These are phyloP conservation scores for Trachythela sp. DNA, from an alignment of 64 coral and sea anemone species.

Conservation along the genomic window DNA sequence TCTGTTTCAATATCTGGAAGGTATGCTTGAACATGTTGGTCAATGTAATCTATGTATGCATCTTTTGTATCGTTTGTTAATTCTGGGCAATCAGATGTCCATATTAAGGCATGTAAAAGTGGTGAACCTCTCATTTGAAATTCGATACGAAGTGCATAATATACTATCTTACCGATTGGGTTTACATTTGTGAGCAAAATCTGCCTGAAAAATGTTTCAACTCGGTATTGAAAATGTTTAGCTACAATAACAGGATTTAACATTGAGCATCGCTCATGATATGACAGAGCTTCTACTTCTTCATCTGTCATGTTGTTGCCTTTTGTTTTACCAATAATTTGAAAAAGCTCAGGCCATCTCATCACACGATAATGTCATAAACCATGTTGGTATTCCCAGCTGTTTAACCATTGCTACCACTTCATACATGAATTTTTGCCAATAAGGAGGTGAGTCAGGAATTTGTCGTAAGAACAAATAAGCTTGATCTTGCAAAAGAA, in stretches of 20 bases:
- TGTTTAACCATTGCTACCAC: slow-evolving; percentile 5
- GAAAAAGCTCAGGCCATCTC: not conserved
- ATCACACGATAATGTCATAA: not conserved
- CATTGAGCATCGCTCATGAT: not conserved
- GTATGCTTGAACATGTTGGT: not conserved
- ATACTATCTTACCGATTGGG: not conserved
- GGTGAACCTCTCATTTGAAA: not conserved
- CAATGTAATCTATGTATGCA: not conserved
- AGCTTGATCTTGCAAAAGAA: not conserved
- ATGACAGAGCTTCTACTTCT: not conserved
- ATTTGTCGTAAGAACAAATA: not conserved
- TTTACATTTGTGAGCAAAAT: not conserved
- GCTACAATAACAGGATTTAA: not conserved
- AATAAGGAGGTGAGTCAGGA: not conserved
- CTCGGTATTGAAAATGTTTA: not conserved
- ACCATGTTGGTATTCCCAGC: slow-evolving; percentile 7
- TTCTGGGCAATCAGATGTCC: not conserved
- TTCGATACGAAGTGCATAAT: no score
- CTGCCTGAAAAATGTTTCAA: not conserved
- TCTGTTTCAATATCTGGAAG: not conserved
- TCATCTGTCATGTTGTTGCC: not conserved
- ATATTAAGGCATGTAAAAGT: not conserved
- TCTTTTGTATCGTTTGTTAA: not conserved
- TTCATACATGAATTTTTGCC: slow-evolving; percentile 6
- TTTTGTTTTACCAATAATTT: not conserved